Percentiles rank a stretch among this genome's conserved stretches.
Conservation (phyloP, 2,888 invertebrate genomes). For the Linnaemya tessellans region DNA sequence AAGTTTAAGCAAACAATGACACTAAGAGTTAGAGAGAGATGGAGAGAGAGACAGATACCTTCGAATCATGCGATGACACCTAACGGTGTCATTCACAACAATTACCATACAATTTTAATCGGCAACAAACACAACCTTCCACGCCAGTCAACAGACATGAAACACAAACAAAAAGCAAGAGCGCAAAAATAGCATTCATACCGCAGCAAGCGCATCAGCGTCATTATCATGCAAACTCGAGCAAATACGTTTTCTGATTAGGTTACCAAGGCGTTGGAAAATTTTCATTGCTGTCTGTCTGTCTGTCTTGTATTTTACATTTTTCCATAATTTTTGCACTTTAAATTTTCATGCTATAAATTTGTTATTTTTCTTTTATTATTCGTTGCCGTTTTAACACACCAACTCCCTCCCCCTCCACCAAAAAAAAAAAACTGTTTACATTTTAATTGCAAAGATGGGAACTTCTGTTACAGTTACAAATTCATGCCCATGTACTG, state of each 20-base stretch:
- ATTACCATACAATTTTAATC: conserved; percentile 70
- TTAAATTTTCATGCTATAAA: conserved; percentile 38
- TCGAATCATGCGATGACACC: conserved; percentile 72
- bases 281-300: conserved; percentile 29
- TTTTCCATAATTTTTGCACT: conserved; percentile 17
- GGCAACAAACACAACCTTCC: conserved; percentile 37
- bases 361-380: conserved; percentile 42
- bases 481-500: background rate
- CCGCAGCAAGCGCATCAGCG: conserved; percentile 25
- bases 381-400: conserved; percentile 2
- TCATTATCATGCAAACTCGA: conserved; percentile 21
- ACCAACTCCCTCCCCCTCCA: conserved; percentile 51
- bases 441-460: conserved; percentile 64
- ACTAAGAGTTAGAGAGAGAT: too few relatives aligned
- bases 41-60: conserved; percentile 62
- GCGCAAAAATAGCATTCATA: conserved; percentile 36
- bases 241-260: conserved; percentile 57
- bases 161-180: conserved; percentile 4
- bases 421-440: conserved; percentile 48
- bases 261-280: conserved; percentile 70
- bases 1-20: conserved; percentile 51
- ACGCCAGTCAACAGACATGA: conserved; percentile 13
- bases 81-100: conserved; percentile 72
- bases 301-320: background rate
- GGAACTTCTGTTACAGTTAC: conserved; percentile 45